Evolutionary conservation across 2,797 vertebrate genomes (phyloP).

Genomic region (Oophaga sylvatica): DNA sequence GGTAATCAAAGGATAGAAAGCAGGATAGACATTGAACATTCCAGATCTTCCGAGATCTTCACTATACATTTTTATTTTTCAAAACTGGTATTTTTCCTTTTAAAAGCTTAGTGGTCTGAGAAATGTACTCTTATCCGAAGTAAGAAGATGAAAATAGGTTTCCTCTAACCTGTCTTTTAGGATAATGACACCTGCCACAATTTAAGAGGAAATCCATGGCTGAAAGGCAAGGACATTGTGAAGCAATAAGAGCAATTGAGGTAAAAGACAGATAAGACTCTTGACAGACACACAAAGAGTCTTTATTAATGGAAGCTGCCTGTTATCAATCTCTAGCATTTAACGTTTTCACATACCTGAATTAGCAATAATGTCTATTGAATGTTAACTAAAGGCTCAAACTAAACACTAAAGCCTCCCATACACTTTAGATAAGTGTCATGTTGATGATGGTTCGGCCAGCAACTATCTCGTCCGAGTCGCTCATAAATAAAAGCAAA

Average conservation of each 20-base stretch:
- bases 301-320: background rate
- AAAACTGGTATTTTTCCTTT: background rate
- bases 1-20: background rate
- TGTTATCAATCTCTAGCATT: constrained; percentile 44
- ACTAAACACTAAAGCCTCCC: background rate
- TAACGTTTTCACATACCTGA: constrained; percentile 5
- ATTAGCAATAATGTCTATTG: background rate
- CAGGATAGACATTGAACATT: background rate
- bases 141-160: constrained; percentile 1
- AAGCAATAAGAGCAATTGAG: constrained; percentile 36
- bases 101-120: background rate
- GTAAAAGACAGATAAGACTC: constrained; percentile 48
- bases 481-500: too few species aligned
- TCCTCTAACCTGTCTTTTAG: constrained; percentile 1
- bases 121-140: background rate
- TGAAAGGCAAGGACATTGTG: constrained; percentile 18
- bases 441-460: too few species aligned
- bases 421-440: too few species aligned
- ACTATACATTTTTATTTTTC: background rate
- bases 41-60: background rate
- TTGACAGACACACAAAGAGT: constrained; percentile 43
- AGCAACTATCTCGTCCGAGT: too few species aligned
- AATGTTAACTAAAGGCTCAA: background rate
- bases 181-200: constrained; percentile 48
- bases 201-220: constrained; percentile 52